A percentile compares a stretch with the other conserved stretches of the same genome.
Evolutionary conservation across 2,113 vertebrate genomes (phyloP).

Genomic region (Catharus minimus): DNA sequence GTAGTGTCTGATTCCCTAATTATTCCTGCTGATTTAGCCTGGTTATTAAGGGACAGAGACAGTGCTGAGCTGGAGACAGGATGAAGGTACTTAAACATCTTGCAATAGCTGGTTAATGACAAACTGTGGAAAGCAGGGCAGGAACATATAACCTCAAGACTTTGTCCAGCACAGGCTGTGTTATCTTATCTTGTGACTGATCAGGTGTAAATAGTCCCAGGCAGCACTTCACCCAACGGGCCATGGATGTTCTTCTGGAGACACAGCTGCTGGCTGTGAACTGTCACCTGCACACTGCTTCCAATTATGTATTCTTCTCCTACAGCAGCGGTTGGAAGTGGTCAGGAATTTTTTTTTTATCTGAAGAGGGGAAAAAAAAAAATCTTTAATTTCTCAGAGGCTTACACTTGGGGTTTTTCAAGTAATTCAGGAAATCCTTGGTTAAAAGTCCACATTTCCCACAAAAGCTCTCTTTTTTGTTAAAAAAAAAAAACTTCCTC

Average conservation of each 20-base stretch:
- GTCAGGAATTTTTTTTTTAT: not conserved
- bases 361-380: not conserved
- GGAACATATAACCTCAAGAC: slow-evolving; percentile 36
- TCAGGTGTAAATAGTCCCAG: slow-evolving; percentile 10
- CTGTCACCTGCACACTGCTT: not conserved
- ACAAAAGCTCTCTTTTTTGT: not conserved
- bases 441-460: not conserved
- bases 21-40: slow-evolving; percentile 52
- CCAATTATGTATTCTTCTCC: not conserved
- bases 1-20: slow-evolving; percentile 64
- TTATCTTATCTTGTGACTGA: slow-evolving; percentile 48
- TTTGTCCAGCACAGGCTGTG: slow-evolving; percentile 22
- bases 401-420: not conserved
- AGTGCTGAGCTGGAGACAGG: slow-evolving; percentile 37
- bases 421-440: not conserved
- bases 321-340: not conserved
- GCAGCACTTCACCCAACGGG: not conserved
- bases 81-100: slow-evolving; percentile 55
- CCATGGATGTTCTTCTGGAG: not conserved
- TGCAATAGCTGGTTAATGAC: slow-evolving; percentile 65
- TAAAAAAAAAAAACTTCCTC: not conserved
- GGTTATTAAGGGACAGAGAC: slow-evolving; percentile 47
- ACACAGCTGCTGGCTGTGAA: not conserved
- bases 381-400: not conserved
- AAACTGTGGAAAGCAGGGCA: slow-evolving; percentile 25